A percentile compares a stretch with the other conserved stretches of the same genome.
Conservation (phyloP, 2,797 vertebrate species). For the Neosilurus mollespiculum region DNA sequence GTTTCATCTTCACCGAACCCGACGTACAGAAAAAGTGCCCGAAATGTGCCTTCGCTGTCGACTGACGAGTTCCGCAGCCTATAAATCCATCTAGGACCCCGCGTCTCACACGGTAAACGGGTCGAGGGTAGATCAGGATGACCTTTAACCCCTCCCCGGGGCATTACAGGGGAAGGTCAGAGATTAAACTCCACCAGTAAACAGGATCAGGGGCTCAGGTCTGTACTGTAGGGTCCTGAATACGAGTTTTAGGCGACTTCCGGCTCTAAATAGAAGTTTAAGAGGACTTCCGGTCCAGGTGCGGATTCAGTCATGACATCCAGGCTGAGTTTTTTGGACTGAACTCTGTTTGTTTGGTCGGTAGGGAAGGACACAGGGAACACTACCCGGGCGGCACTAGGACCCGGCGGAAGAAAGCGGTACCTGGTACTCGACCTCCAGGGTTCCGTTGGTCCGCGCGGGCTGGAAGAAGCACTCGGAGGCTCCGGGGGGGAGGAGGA, state of each 20-base stretch:
- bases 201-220: no score
- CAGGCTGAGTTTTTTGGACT: neutral
- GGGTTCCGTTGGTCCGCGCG: neutral
- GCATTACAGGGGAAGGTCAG: neutral
- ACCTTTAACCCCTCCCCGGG: neutral
- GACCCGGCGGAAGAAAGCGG: neutral
- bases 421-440: conserved; percentile 36
- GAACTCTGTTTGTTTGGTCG: neutral
- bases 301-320: neutral
- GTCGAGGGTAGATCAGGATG: neutral
- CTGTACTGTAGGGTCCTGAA: neutral
- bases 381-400: no score
- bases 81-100: neutral
- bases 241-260: neutral
- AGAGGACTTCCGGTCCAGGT: no score
- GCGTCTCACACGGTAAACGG: neutral
- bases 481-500: neutral
- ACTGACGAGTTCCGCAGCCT: neutral
- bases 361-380: neutral
- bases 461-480: conserved; percentile 8
- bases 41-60: neutral
- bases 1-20: neutral
- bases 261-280: no score
- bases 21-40: neutral
- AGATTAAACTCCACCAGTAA: neutral